Evolutionary conservation across 2,888 invertebrate genomes (phyloP), one percentile per base, ranked within the genome.

Genomic region (Lingula anatina): DNA sequence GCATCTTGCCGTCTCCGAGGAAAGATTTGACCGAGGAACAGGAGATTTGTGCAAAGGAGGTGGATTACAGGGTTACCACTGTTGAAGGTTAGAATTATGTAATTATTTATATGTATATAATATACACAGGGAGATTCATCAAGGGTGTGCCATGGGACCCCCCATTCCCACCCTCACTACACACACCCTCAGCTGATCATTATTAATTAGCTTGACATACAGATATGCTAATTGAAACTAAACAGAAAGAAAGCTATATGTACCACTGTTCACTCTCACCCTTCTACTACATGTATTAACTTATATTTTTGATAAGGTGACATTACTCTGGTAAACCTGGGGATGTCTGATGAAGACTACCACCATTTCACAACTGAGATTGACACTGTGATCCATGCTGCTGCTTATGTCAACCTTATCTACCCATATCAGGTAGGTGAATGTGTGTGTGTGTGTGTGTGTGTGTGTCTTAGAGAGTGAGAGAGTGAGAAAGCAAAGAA

Each of bases 391-490:
- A 68, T 78, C 20, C 78, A 78, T 55, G 71, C 78, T 9, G 78
- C 77, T 2, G 78, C 78, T 21, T 65, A 71, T 37, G 78, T 78
- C 47, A 78, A 78, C 55, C 65, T 78, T n/a, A 71, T 75, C 45
- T 78, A 77, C 51, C 77, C 78, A 5, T 78, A 78, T 56, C 66
- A 62, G 55, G 75, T 71, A 56, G 47, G 50, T 28, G 31, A 31
- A 31, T 12, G n/a, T n/a, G n/a, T n/a, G n/a, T n/a, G n/a, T n/a
- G n/a, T 36, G 5, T 5, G 50, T 4, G 53, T 12, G 9, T 46
- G 18, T 9, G 15, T 31, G n/a, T n/a, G n/a, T n/a, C n/a, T n/a
- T n/a, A n/a, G n/a, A n/a, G n/a, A n/a, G n/a, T n/a, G n/a, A n/a
- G 15, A 12, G 31, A 12, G 31, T 12, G 7, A 31, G 15, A 31